These are phyloP conservation scores for Cyclura pinguis DNA, from an alignment of 2,797 vertebrate species.

Conservation along the genomic window DNA sequence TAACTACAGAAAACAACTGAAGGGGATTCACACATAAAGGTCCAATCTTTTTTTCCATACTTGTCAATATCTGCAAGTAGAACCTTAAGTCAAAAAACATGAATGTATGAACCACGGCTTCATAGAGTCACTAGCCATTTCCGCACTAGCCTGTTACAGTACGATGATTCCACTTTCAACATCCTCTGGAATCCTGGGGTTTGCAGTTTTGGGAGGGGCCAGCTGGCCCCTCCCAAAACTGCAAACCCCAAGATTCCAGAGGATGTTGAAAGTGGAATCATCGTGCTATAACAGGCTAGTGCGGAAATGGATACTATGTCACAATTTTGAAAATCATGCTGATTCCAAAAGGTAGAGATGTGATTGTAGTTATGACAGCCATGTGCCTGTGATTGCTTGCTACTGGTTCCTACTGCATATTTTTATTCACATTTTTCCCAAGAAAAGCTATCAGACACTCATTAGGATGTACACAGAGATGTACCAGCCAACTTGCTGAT, in stretches of 20 bases:
- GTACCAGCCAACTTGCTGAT: not conserved
- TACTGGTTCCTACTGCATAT: not conserved
- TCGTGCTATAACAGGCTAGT: too few species aligned
- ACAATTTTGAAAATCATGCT: not conserved
- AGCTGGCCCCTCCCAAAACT: too few species aligned
- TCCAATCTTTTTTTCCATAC: not conserved
- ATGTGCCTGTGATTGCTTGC: not conserved
- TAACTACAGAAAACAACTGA: conserved; percentile 23
- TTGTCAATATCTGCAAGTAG: not conserved
- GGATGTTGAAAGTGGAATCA: too few species aligned
- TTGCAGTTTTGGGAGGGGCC: too few species aligned
- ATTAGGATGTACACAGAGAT: not conserved
- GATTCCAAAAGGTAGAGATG: not conserved
- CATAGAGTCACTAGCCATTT: not conserved
- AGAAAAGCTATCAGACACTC: not conserved
- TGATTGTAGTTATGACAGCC: not conserved
- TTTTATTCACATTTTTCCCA: not conserved
- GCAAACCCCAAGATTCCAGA: too few species aligned
- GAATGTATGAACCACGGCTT: not conserved
- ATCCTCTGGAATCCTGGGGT: too few species aligned
- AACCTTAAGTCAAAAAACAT: not conserved
- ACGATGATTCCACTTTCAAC: too few species aligned
- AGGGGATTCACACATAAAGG: not conserved
- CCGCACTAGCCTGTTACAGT: too few species aligned
- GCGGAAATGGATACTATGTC: too few species aligned